These are phyloP conservation scores for Germaria angustata DNA, from an alignment of 2,888 invertebrate genomes.

Conservation along the genomic window DNA sequence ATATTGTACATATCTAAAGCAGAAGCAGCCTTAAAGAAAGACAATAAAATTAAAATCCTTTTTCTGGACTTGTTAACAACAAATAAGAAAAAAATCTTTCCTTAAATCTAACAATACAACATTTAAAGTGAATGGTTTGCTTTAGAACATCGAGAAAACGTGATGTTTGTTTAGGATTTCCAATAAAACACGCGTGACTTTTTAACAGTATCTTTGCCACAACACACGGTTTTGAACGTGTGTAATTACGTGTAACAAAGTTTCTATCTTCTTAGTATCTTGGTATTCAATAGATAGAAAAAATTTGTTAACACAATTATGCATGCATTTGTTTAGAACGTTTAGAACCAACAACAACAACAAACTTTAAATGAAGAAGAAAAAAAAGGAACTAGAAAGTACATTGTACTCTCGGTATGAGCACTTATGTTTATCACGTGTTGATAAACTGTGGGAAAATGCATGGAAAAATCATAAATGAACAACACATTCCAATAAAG, in stretches of 20 bases:
- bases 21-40: not conserved
- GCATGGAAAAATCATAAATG: constrained; percentile 39
- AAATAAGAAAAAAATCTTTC: not conserved
- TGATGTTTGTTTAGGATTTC: constrained; percentile 57
- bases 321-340: constrained; percentile 29
- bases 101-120: not conserved
- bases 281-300: constrained; percentile 11
- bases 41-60: constrained; percentile 6
- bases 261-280: not conserved
- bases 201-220: constrained; percentile 24
- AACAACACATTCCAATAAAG: constrained; percentile 36
- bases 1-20: too few species aligned
- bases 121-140: not conserved
- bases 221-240: constrained; percentile 27
- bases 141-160: constrained; percentile 32
- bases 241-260: constrained; percentile 18
- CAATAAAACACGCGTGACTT: constrained; percentile 64
- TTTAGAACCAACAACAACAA: constrained; percentile 6
- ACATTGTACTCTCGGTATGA: constrained; percentile 34
- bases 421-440: constrained; percentile 67
- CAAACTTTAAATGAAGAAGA: not conserved
- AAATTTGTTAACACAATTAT: constrained; percentile 15
- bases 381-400: not conserved
- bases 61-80: not conserved
- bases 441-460: constrained; percentile 69